Evolutionary conservation across 1,140 invertebrate genomes (phyloP).

Genomic region (Magallana ariakensis): DNA sequence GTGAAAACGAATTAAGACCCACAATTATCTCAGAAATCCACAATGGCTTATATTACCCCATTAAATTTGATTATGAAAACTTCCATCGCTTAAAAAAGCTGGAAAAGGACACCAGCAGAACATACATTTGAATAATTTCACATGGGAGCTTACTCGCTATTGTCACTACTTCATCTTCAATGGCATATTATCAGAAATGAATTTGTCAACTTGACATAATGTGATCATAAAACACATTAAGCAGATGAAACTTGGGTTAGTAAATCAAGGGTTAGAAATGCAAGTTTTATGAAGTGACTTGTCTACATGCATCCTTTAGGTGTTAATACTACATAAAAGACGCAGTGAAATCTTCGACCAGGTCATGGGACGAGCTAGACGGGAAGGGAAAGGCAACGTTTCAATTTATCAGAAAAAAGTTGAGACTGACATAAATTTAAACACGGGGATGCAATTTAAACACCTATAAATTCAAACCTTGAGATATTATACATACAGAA

Average conservation of each 20-base stretch:
- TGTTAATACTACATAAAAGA: no score
- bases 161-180: constrained; percentile 26
- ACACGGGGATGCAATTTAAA: no score
- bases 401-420: no score
- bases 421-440: no score
- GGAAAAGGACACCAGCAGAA: constrained; percentile 3
- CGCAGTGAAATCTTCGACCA: no score
- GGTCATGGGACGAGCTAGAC: no score
- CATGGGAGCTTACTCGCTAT: not conserved
- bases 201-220: constrained; percentile 34
- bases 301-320: not conserved
- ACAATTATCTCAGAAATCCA: constrained; percentile 35
- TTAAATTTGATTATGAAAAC: constrained; percentile 37
- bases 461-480: no score
- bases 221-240: constrained; percentile 34
- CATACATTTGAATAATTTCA: constrained; percentile 23
- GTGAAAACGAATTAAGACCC: constrained; percentile 3
- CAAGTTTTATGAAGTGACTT: not conserved
- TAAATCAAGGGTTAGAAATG: constrained; percentile 18
- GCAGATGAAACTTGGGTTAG: not conserved
- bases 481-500: no score
- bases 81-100: constrained; percentile 17
- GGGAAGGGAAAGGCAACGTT: no score
- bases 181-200: constrained; percentile 25
- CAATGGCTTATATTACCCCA: constrained; percentile 22